Base-by-base conservation (phyloP, 2,888 invertebrate genomes). In the Diachrysia chrysitis region DNA sequence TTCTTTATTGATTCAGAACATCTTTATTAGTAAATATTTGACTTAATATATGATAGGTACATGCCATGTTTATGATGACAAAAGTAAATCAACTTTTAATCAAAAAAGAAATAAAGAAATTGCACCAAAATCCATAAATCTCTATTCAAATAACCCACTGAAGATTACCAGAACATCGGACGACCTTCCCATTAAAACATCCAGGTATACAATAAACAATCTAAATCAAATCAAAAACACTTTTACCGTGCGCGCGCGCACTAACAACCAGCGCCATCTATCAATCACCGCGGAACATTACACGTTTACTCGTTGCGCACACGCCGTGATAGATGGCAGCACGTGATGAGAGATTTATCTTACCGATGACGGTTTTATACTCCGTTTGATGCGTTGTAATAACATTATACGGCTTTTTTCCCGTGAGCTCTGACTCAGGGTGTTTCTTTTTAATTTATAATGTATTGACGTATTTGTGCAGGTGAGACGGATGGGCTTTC, bases 321-420 rank as follows among this genome's bases (percentile, higher is more conserved):
- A 83, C 69, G 77, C 78, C 83, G 81, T 90, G 92, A 94, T 91
- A 94, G 94, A 93, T 94, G 94, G 93, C 94, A 91, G 89, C 89
- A 92, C 89, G 76, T 87, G 92, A 59, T 85, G 89, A 94, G 71
- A 81, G 93, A 93, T 92, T 91, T 90, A 94, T 91, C 66, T 83
- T 71, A 51, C 73, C 77, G 90, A 58, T 84, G 94, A 94, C 77
- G 82, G 85, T 91, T 94, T 93, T 90, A 95, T 92, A 87, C 62
- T 84, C 78, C 81, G 86, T 86, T 89, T 89, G 90, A 90, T 90
- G 89, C 83, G 84, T 85, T 89, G 87, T 89, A 85, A 89, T 90
- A 90, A 90, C 88, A 89, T 86, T 87, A 86, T 83, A 78, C 76
- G 66, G 76, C 76, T 82, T 86, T 84, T 86, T 85, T 85, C 81